Conservation (phyloP, 2,888 invertebrate genomes). For the Endotricha flammealis region DNA sequence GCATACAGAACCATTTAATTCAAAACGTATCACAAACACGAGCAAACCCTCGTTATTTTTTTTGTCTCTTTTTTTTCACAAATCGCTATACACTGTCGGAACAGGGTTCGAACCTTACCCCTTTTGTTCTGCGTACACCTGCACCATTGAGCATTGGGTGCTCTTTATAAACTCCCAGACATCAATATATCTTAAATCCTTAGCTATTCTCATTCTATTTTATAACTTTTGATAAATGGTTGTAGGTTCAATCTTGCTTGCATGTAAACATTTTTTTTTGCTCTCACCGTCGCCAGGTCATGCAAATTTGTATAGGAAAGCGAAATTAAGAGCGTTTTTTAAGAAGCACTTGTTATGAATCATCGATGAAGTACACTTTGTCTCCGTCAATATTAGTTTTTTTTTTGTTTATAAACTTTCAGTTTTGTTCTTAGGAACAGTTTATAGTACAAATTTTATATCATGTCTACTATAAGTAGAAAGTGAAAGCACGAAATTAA, state of each 20-base stretch:
- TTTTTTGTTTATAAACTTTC: constrained; percentile 3
- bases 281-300: constrained; percentile 34
- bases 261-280: constrained; percentile 20
- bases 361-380: constrained; percentile 20
- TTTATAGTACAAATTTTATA: too few species aligned
- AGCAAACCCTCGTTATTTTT: constrained; percentile 17
- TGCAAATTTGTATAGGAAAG: constrained; percentile 50
- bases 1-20: constrained; percentile 5
- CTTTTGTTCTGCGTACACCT: constrained; percentile 71
- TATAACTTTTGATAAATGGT: fast-evolving
- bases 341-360: constrained; percentile 36
- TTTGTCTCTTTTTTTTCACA: constrained; percentile 38
- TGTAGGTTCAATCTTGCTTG: constrained; percentile 17
- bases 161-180: constrained; percentile 53
- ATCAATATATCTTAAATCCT: constrained; percentile 29
- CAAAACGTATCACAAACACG: constrained; percentile 14
- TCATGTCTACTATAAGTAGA: too few species aligned
- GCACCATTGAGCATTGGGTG: constrained; percentile 67
- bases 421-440: too few species aligned
- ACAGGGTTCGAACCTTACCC: constrained; percentile 59
- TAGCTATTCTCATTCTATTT: constrained; percentile 2
- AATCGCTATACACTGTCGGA: constrained; percentile 51
- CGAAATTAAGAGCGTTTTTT: constrained; percentile 35
- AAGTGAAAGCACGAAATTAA: too few species aligned
- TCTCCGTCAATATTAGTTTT: constrained; percentile 4